phyloP scores from a whole-genome alignment of 2,797 vertebrate genomes.

The Zalophus californianus region DNA sequence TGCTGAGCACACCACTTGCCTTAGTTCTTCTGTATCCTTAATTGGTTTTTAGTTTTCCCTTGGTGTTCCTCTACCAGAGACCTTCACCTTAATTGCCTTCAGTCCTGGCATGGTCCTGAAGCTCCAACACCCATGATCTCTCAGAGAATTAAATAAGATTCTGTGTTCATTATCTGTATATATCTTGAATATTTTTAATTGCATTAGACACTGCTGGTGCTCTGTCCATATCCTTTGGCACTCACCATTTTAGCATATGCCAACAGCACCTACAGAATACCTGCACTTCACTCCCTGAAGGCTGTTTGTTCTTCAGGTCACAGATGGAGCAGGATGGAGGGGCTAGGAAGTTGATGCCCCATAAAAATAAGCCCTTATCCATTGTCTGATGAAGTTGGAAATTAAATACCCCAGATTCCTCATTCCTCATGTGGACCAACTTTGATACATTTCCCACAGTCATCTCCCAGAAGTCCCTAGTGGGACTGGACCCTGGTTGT shows the following conservation, averaged over 20 bases:
- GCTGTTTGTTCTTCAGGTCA: not conserved
- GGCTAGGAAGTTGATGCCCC: not conserved
- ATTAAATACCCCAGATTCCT: constrained; percentile 14
- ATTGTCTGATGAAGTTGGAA: not conserved
- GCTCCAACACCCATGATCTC: not conserved
- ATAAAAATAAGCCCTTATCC: not conserved
- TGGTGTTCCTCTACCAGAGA: constrained; percentile 19
- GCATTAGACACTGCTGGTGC: not conserved
- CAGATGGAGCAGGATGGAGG: not conserved
- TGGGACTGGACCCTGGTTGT: not conserved
- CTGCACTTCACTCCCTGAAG: not conserved
- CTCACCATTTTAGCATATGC: constrained; percentile 13
- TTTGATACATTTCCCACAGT: not conserved
- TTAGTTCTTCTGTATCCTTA: constrained; percentile 40
- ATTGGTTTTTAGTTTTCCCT: constrained; percentile 29
- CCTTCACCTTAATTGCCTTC: not conserved
- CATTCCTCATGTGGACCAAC: not conserved
- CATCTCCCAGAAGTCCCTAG: not conserved
- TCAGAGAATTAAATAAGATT: constrained; percentile 23
- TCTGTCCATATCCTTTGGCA: not conserved
- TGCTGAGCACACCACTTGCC: not conserved
- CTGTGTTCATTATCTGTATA: not conserved
- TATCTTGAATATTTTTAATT: not conserved
- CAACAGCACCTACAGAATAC: not conserved
- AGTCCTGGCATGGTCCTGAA: not conserved